These are phyloP conservation scores for Eilema caniola DNA, from an alignment of 2,888 invertebrate genomes.

Conservation along the genomic window DNA sequence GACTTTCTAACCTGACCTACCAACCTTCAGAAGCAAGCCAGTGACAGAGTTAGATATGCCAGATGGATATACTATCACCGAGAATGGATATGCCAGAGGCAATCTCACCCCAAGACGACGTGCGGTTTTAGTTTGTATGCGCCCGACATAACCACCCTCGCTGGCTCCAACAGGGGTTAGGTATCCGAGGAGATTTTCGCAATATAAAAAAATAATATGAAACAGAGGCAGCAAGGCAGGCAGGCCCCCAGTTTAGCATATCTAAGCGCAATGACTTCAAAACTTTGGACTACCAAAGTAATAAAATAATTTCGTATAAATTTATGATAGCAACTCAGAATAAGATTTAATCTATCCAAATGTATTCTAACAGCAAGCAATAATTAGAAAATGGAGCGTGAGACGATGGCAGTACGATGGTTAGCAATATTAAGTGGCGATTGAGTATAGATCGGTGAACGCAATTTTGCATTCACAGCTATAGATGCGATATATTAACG, in stretches of 20 bases:
- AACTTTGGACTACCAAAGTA: not conserved
- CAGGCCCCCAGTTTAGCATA: not conserved
- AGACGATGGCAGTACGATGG: not conserved
- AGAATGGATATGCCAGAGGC: too few relatives aligned
- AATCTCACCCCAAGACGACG: too few relatives aligned
- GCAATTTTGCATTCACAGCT: not conserved
- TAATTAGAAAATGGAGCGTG: slow-evolving; percentile 2
- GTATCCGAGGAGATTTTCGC: too few relatives aligned
- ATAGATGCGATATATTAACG: not conserved
- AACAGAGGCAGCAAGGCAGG: too few relatives aligned
- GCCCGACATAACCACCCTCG: too few relatives aligned
- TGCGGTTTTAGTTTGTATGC: too few relatives aligned
- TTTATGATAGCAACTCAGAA: not conserved
- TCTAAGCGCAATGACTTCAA: not conserved
- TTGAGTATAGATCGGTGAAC: not conserved
- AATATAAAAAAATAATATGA: too few relatives aligned
- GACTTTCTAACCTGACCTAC: too few relatives aligned
- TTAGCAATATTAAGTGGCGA: not conserved
- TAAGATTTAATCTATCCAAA: not conserved
- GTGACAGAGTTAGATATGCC: too few relatives aligned
- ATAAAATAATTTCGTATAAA: not conserved
- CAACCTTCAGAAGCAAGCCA: too few relatives aligned
- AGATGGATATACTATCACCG: too few relatives aligned
- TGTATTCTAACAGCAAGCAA: not conserved
- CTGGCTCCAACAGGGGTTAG: too few relatives aligned